Conservation (phyloP, 2,113 vertebrate species). For the Prochilodus magdalenae region DNA sequence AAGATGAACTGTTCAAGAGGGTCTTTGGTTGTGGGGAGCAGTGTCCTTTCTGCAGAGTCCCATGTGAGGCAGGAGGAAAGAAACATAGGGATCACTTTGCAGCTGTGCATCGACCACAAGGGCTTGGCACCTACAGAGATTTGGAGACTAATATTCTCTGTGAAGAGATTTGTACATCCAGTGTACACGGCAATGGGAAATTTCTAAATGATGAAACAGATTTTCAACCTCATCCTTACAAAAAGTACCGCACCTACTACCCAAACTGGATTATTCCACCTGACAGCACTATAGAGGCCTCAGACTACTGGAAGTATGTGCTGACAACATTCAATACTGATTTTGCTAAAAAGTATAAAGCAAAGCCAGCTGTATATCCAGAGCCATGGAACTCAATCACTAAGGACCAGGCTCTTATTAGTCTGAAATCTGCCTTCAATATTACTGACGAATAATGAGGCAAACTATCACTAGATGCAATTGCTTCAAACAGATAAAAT, state of each 20-base stretch:
- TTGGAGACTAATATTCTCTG: fast-evolving
- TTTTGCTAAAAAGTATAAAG: conserved; percentile 44
- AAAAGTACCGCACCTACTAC: conserved; percentile 57
- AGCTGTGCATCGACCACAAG: conserved; percentile 64
- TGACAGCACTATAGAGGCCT: conserved; percentile 61
- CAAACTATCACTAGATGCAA: too few species aligned
- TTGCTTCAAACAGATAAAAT: too few species aligned
- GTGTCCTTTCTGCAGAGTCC: conserved; percentile 75
- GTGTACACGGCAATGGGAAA: fast-evolving
- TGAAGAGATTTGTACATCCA: conserved; percentile 54
- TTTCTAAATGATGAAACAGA: conserved; percentile 19
- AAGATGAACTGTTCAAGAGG: conserved; percentile 63
- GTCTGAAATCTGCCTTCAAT: conserved; percentile 52
- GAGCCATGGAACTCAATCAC: conserved; percentile 54
- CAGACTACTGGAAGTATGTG: conserved; percentile 72
- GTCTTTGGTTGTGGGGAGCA: conserved; percentile 73
- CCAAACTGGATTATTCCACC: conserved; percentile 72
- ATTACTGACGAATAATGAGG: too few species aligned
- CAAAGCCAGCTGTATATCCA: conserved; percentile 62
- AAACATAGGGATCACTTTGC: conserved; percentile 60
- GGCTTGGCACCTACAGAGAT: background rate
- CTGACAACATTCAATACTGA: conserved; percentile 59
- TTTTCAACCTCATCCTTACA: background rate
- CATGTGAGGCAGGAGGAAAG: conserved; percentile 73
- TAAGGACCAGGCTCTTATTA: conserved; percentile 51